Evolutionary conservation across 2,888 invertebrate genomes (phyloP), one percentile per base, ranked within the genome.

Genomic region (Metopia argyrocephala): DNA sequence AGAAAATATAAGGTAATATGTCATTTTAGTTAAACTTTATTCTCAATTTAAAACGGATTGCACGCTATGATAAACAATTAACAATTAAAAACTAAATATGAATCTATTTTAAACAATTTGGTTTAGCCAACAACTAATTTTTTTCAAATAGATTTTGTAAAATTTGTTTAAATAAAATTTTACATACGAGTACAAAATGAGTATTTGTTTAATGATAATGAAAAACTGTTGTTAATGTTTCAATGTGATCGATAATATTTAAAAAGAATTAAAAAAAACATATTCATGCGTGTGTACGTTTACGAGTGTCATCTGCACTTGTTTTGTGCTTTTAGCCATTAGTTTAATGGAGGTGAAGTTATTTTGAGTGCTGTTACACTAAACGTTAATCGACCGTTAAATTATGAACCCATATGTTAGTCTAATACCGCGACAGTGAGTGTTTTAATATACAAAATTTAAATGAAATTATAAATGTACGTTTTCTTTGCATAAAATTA

Each of bases 21-120:
- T 20, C n/a, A 54, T 56, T 38, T 62, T 62, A 48, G 56, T 73
- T 78, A 62, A 73, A 78, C n/a, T 65, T 57, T 20, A 68, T 66
- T 48, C 59, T 56, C 46, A 66, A 7, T 62, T 76, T 25, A 76
- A 15, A 62, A 25, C 61, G 46, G 46, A 66, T 50, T 25, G 59
- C 3, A 38, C 18, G 9, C 38, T 15, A 38, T 38, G 38, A 38
- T 38, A 66, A 27, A 31, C 28, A 28, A 48, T 59, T 65, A 52
- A 12, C 9, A 7, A n/a, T 48, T 31, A 7, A 15, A 59, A 50
- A 59, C 31, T 12, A 3, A 38, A 38, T 15, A 12, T 4, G 12
- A n/a, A n/a, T n/a, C n/a, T n/a, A n/a, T n/a, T n/a, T n/a, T 38
- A 38, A 0, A 38, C 12, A 15, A 38, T 38, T 38, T 38, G 3